These are phyloP conservation scores for Rhynchomys soricoides DNA, from an alignment of 2,113 vertebrate species.

Conservation along the genomic window DNA sequence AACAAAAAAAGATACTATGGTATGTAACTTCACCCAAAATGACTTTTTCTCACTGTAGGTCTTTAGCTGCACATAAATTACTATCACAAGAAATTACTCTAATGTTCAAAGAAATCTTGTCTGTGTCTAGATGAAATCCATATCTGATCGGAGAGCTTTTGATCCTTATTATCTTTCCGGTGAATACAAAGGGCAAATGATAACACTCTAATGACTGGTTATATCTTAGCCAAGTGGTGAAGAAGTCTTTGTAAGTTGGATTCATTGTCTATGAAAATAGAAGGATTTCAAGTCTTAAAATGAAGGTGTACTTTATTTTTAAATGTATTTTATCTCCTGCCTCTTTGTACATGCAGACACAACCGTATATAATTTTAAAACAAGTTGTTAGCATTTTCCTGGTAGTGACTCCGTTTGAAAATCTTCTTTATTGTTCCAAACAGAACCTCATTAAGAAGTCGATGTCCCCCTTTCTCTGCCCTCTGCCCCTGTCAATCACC, in stretches of 20 bases:
- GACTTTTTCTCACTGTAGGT: background rate
- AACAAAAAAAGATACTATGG: background rate
- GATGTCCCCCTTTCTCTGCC: background rate
- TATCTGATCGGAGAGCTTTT: background rate
- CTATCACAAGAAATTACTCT: background rate
- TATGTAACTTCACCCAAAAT: background rate
- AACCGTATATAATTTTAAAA: background rate
- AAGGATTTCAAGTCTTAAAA: background rate
- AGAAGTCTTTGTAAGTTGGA: background rate
- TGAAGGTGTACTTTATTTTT: background rate
- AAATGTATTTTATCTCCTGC: background rate
- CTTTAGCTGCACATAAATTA: background rate
- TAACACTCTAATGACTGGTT: background rate
- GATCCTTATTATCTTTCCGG: background rate
- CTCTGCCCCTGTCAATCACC: background rate
- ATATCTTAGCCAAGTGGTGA: slow-evolving; percentile 7
- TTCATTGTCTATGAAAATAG: background rate
- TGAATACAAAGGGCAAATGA: background rate
- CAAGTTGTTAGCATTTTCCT: background rate
- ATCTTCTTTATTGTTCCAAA: background rate
- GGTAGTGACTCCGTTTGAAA: background rate
- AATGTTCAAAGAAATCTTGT: slow-evolving; percentile 31
- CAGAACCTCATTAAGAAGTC: background rate
- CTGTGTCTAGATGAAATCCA: background rate
- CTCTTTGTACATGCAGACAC: background rate